These are phyloP conservation scores for Echinometra lucunter DNA, from an alignment of 53 echinoderm and acorn worm genomes.

Conservation along the genomic window DNA sequence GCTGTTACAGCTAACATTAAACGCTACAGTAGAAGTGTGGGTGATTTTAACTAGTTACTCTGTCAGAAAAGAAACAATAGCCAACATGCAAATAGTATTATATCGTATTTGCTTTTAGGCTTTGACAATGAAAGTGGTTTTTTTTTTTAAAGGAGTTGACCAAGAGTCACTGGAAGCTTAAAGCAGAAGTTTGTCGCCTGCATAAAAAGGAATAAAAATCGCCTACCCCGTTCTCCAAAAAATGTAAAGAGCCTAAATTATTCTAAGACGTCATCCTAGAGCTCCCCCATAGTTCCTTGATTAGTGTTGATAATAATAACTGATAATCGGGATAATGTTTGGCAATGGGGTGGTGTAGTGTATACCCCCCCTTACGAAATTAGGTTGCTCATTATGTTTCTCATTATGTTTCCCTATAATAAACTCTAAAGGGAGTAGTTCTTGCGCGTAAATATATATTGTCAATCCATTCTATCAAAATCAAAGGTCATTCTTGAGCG, in stretches of 20 bases:
- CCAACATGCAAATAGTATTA: no score
- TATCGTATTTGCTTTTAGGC: no score
- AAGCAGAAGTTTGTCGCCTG: neutral
- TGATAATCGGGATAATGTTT: neutral
- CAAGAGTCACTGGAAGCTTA: neutral
- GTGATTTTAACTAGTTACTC: no score
- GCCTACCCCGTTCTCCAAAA: neutral
- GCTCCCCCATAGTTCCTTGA: neutral
- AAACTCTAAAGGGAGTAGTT: constrained; percentile 13
- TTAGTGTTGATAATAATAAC: neutral
- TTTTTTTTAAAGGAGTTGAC: neutral
- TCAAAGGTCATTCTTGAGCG: neutral
- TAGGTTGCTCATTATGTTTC: neutral
- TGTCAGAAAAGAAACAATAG: no score
- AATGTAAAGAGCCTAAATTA: neutral
- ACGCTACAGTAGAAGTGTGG: no score
- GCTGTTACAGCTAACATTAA: no score
- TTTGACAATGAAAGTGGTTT: no score
- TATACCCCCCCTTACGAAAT: neutral
- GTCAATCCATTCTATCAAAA: constrained; percentile 13
- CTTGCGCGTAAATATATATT: neutral
- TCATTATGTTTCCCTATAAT: neutral
- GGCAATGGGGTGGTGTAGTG: neutral
- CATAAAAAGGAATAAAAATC: neutral
- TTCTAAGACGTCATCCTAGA: neutral